Evolutionary conservation across 2,888 invertebrate genomes (phyloP).

Genomic region (Stenurella melanura): DNA sequence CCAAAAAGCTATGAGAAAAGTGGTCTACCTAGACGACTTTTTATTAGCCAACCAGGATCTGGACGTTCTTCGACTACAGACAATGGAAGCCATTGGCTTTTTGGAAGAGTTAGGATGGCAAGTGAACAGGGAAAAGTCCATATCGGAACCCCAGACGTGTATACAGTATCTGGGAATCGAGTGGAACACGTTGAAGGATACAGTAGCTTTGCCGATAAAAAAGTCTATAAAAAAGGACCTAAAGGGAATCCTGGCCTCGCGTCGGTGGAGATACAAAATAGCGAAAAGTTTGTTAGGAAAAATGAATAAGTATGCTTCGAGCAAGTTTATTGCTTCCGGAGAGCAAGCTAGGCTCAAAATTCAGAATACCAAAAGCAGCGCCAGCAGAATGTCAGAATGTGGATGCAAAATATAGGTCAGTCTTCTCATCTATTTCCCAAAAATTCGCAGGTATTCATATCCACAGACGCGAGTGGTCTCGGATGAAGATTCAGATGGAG

Average conservation of each 20-base stretch:
- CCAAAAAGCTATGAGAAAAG: not conserved
- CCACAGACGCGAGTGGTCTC: not conserved
- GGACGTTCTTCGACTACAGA: not conserved
- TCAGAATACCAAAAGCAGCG: not conserved
- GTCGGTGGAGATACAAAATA: conserved; percentile 30
- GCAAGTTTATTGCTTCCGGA: conserved; percentile 31
- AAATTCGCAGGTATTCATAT: conserved; percentile 2
- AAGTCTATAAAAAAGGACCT: conserved; percentile 35
- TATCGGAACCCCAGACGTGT: conserved; percentile 1
- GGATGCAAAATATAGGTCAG: not conserved
- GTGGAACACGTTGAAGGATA: conserved; percentile 42
- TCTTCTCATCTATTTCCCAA: not conserved
- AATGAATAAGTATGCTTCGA: conserved; percentile 30
- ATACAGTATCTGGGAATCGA: conserved; percentile 42
- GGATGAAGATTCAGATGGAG: not conserved
- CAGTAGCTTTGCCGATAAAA: conserved; percentile 19
- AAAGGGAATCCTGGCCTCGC: not conserved
- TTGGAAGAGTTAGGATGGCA: conserved; percentile 41
- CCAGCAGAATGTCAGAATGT: not conserved
- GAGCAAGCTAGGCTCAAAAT: not conserved
- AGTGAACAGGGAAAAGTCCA: conserved; percentile 42
- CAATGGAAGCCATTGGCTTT: conserved; percentile 2
- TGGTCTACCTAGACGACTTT: conserved; percentile 1
- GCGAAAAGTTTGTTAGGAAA: conserved; percentile 34
- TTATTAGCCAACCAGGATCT: not conserved